Conservation (phyloP, 2,888 invertebrate genomes). For the Dasypogon diadema region DNA sequence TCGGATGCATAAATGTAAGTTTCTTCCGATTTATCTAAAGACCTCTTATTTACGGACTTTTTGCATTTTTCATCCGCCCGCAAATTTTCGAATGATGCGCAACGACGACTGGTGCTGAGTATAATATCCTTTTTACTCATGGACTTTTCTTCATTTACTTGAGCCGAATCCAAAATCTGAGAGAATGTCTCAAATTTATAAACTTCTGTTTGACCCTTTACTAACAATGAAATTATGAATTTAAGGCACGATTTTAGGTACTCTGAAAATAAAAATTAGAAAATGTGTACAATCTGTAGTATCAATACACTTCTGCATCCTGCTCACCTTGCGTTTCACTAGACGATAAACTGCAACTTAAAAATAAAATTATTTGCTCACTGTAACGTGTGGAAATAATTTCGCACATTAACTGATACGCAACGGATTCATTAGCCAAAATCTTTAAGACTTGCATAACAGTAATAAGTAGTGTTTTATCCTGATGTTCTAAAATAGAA, state of each 20-base stretch:
- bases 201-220: conserved; percentile 47
- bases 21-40: neutral
- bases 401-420: conserved; percentile 42
- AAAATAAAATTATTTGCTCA: neutral
- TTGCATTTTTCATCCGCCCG: neutral
- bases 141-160: neutral
- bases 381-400: neutral
- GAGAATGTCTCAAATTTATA: conserved; percentile 42
- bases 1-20: conserved; percentile 27
- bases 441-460: conserved; percentile 40
- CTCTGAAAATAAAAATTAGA: conserved; percentile 29
- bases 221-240: conserved; percentile 47
- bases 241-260: conserved; percentile 47
- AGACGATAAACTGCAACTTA: neutral
- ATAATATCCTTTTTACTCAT: neutral
- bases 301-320: too few relatives aligned
- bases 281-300: too few relatives aligned
- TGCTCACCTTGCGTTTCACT: conserved; percentile 11
- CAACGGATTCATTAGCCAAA: conserved; percentile 33
- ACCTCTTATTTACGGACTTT: neutral
- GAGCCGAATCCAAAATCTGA: conserved; percentile 45
- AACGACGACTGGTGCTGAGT: neutral
- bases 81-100: neutral
- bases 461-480: neutral
- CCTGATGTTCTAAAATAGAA: conserved; percentile 1